Evolutionary conservation across 2,888 invertebrate species (phyloP).

Genomic region (Piscicola geometra): DNA sequence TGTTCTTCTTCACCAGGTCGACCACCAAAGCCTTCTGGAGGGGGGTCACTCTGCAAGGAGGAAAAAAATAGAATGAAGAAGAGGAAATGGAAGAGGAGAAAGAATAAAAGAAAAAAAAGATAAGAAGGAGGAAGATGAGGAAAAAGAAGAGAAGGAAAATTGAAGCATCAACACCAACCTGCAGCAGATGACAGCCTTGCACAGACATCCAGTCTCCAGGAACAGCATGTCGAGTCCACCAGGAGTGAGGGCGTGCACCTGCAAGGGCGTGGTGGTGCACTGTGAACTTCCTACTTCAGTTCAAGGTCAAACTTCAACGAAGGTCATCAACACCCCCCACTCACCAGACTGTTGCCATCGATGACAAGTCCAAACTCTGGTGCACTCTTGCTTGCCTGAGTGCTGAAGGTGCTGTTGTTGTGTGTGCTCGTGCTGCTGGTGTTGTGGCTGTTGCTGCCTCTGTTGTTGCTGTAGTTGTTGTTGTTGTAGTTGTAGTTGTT

Average conservation of each 20-base stretch:
- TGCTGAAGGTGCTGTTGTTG: background rate
- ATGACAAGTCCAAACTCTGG: conserved; percentile 79
- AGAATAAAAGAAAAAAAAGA: background rate
- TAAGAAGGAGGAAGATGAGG: background rate
- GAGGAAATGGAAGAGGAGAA: background rate
- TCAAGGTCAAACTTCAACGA: too few species aligned
- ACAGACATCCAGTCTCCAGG: conserved; percentile 60
- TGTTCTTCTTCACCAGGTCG: conserved; percentile 88
- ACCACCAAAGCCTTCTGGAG: conserved; percentile 97
- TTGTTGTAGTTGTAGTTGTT: background rate
- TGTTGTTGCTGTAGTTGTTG: conserved; percentile 9
- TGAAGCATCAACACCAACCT: conserved; percentile 40
- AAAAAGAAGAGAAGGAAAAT: background rate
- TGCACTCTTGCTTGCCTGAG: background rate
- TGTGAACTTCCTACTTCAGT: too few species aligned
- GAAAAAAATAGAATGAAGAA: background rate
- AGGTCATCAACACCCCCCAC: too few species aligned
- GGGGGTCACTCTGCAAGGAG: conserved; percentile 72
- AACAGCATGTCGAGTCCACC: conserved; percentile 76
- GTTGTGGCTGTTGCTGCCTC: background rate
- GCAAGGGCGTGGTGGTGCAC: background rate
- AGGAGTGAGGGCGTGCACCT: conserved; percentile 83
- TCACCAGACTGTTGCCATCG: conserved; percentile 86
- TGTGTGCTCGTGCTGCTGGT: background rate
- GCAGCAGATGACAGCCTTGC: conserved; percentile 82